Percentiles rank a stretch among this genome's conserved stretches.
Evolutionary conservation across 2,797 vertebrate species (phyloP).

Genomic region (Orestias chungarensis): DNA sequence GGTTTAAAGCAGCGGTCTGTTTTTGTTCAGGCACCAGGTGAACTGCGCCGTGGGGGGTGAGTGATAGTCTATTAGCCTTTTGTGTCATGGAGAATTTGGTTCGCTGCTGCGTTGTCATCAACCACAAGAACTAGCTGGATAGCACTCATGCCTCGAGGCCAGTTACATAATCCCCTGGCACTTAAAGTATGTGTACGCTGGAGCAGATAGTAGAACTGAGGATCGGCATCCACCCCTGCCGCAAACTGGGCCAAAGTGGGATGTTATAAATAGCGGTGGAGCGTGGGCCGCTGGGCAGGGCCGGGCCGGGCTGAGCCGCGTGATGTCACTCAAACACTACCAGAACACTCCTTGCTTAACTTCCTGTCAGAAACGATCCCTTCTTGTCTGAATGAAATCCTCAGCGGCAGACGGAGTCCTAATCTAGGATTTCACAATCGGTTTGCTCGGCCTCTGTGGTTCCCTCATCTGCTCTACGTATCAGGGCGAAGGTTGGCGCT

Average conservation of each 20-base stretch:
- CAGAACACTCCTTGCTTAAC: constrained; percentile 80
- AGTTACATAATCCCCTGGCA: constrained; percentile 75
- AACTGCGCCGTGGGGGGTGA: constrained; percentile 31
- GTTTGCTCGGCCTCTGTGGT: constrained; percentile 37
- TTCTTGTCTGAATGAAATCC: constrained; percentile 72
- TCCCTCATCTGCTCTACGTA: constrained; percentile 38
- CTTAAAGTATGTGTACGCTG: constrained; percentile 70
- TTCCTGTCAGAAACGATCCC: constrained; percentile 83
- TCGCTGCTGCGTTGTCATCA: constrained; percentile 56
- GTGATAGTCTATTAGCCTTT: constrained; percentile 39
- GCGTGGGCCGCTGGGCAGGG: constrained; percentile 78
- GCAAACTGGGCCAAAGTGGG: constrained; percentile 77
- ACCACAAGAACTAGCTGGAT: constrained; percentile 51
- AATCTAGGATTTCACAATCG: constrained; percentile 58
- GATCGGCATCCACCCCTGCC: constrained; percentile 72
- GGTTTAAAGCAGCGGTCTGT: constrained; percentile 20
- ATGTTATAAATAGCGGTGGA: constrained; percentile 78
- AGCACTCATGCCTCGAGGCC: constrained; percentile 67
- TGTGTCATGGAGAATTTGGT: constrained; percentile 48
- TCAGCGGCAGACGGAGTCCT: constrained; percentile 22
- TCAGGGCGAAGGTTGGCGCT: constrained; percentile 42
- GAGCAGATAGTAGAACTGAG: constrained; percentile 73
- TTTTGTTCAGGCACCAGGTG: constrained; percentile 40
- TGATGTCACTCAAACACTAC: constrained; percentile 76
- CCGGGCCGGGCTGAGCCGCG: constrained; percentile 68